A percentile compares a stretch with the other conserved stretches of the same genome.
phyloP scores from a whole-genome alignment of 2,113 vertebrate genomes.

The Mormyrus iriodes region DNA sequence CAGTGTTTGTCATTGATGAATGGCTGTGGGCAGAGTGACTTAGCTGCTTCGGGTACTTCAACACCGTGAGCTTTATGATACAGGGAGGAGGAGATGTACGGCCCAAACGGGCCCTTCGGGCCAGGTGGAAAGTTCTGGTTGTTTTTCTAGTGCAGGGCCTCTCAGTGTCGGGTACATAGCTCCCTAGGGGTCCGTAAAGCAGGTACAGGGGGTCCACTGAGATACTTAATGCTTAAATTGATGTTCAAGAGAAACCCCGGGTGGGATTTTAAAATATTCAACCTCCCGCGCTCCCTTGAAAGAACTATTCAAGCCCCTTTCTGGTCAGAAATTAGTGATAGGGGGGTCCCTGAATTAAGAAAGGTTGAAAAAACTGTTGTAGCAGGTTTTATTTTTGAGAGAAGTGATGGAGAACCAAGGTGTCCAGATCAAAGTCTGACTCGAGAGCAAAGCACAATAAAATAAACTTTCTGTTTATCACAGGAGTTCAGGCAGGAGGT shows the following conservation, averaged over 20 bases:
- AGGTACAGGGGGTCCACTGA: neutral
- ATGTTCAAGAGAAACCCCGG: neutral
- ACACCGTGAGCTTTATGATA: conserved; percentile 7
- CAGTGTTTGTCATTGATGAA: conserved; percentile 13
- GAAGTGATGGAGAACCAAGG: neutral
- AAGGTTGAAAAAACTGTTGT: neutral
- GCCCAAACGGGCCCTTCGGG: neutral
- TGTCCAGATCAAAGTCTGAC: neutral
- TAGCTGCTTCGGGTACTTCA: conserved; percentile 2
- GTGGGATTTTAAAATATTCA: neutral
- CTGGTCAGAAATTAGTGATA: neutral
- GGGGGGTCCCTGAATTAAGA: neutral
- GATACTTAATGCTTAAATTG: no score
- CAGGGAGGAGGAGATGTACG: neutral
- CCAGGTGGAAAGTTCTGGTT: neutral
- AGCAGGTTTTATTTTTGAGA: neutral
- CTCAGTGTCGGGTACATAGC: neutral
- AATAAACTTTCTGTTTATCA: conserved; percentile 6
- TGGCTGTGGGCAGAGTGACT: conserved; percentile 20
- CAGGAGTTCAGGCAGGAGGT: neutral
- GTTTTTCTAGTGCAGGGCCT: conserved; percentile 4
- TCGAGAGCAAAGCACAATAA: neutral
- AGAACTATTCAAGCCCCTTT: neutral
- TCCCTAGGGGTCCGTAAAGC: neutral
- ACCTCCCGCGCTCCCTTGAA: neutral